Evolutionary conservation across 2,113 vertebrate genomes (phyloP).

Genomic region (Hirundichthys speculiger): DNA sequence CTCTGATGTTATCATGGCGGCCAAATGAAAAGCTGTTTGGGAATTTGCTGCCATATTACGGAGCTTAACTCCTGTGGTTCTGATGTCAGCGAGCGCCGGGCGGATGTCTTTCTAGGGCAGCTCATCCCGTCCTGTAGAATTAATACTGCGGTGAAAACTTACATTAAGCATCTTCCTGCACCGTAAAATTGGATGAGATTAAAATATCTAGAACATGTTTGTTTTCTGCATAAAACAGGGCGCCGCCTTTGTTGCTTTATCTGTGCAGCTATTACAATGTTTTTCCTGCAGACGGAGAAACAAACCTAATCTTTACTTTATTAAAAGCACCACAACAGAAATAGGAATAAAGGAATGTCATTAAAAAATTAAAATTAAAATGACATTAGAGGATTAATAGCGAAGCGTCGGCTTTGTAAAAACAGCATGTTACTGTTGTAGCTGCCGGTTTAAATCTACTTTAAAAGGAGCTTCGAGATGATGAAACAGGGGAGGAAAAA

Average conservation of each 20-base stretch:
- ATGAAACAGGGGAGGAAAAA: no score
- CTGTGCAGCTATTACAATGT: no score
- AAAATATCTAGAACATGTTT: conserved; percentile 13
- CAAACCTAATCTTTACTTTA: no score
- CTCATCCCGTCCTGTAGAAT: conserved; percentile 7
- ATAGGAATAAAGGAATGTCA: no score
- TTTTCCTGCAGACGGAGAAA: no score
- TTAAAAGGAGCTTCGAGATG: background rate
- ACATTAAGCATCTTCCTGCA: background rate
- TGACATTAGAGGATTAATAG: no score
- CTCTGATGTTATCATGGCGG: conserved; percentile 11
- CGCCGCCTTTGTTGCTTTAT: background rate
- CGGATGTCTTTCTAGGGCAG: background rate
- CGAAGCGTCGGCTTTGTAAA: no score
- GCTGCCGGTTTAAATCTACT: background rate
- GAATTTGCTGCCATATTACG: conserved; percentile 43
- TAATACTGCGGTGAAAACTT: background rate
- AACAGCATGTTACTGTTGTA: background rate
- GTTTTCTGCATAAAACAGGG: background rate
- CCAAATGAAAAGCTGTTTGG: conserved; percentile 38
- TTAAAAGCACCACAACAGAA: background rate
- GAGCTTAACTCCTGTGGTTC: conserved; percentile 28
- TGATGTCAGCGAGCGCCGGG: background rate
- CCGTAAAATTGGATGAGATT: conserved; percentile 23
- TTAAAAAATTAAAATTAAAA: no score